phyloP scores from a whole-genome alignment of 2,888 invertebrate species.

The Empis livida region DNA sequence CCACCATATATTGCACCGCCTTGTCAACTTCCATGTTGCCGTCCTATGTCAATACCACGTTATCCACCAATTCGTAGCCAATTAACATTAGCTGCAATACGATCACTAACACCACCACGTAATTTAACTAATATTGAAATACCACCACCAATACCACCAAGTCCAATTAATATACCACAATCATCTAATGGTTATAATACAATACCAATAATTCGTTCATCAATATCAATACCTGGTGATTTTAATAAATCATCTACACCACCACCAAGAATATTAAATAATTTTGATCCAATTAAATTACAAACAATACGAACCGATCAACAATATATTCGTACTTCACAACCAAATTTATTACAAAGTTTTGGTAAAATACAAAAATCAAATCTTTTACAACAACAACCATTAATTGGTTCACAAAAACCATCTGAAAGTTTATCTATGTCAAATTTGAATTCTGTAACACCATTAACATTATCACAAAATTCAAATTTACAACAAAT shows the following conservation, averaged over 20 bases:
- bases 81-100: conserved; percentile 10
- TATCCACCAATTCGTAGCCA: conserved; percentile 15
- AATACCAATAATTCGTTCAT: conserved; percentile 29
- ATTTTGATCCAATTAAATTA: no score
- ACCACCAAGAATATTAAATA: not conserved
- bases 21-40: conserved; percentile 33
- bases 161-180: conserved; percentile 1
- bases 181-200: conserved; percentile 18
- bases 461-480: conserved; percentile 15
- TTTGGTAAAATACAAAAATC: conserved; percentile 6
- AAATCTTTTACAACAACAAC: not conserved
- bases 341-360: conserved; percentile 24
- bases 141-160: conserved; percentile 4
- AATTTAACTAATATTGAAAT: not conserved
- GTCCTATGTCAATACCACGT: conserved; percentile 30
- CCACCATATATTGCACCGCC: conserved; percentile 34
- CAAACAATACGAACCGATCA: no score
- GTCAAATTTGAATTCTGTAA: conserved; percentile 19
- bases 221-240: conserved; percentile 34
- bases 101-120: conserved; percentile 25
- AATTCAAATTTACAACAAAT: conserved; percentile 14
- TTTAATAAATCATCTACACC: conserved; percentile 13
- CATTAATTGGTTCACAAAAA: conserved; percentile 8
- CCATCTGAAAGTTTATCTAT: conserved; percentile 21
- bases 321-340: conserved; percentile 23